Conservation (phyloP, 2,797 vertebrate species). For the Pogonophryne albipinna region DNA sequence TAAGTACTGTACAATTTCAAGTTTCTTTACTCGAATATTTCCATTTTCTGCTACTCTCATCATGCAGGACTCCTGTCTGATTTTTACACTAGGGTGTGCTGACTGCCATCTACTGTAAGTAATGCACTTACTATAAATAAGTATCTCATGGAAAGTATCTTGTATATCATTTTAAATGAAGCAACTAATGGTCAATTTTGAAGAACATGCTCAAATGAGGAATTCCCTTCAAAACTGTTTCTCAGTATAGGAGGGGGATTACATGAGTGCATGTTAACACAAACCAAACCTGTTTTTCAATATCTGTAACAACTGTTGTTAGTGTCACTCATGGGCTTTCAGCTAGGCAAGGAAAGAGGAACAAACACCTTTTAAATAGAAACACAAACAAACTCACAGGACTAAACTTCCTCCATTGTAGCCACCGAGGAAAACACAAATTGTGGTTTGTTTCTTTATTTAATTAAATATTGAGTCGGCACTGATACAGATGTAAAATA, state of each 20-base stretch:
- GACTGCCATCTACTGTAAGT: no score
- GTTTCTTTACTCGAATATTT: not conserved
- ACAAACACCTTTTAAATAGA: constrained; percentile 3
- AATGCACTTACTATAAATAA: no score
- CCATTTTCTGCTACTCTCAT: not conserved
- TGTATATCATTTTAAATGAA: no score
- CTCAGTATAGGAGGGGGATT: constrained; percentile 6
- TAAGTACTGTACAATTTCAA: not conserved
- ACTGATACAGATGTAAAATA: not conserved
- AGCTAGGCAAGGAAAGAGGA: constrained; percentile 30
- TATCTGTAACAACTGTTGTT: not conserved
- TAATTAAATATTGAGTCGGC: no score
- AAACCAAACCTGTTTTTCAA: no score
- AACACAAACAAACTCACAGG: constrained; percentile 18
- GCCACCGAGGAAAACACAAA: rapidly evolving
- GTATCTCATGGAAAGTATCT: no score
- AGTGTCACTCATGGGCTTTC: not conserved
- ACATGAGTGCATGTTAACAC: not conserved
- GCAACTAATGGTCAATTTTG: no score
- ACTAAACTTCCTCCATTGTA: not conserved
- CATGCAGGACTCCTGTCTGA: no score
- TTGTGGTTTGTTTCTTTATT: not conserved
- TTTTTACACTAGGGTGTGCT: no score
- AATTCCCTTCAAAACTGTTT: constrained; percentile 5
- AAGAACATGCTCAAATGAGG: not conserved